These are phyloP conservation scores for Cataglyphis hispanica DNA, from an alignment of 1,140 invertebrate genomes.

Conservation along the genomic window DNA sequence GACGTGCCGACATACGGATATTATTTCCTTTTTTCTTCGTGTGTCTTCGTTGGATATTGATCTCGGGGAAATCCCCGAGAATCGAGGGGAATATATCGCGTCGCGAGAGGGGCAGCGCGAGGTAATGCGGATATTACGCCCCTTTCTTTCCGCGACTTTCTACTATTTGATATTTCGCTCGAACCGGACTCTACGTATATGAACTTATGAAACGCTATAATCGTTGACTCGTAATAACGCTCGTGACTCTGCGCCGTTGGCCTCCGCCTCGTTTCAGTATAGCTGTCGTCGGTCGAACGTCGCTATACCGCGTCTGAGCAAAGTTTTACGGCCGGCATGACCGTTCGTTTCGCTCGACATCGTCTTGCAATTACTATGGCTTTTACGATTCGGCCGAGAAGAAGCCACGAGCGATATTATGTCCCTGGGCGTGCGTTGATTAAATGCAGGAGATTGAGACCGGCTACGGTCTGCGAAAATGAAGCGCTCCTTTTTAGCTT, in stretches of 20 bases:
- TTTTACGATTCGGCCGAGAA: constrained; percentile 53
- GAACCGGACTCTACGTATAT: constrained; percentile 33
- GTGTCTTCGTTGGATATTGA: constrained; percentile 53
- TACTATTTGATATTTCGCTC: constrained; percentile 48
- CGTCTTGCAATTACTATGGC: constrained; percentile 52
- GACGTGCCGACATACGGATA: constrained; percentile 54
- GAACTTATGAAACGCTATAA: constrained; percentile 53
- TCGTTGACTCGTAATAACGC: constrained; percentile 53
- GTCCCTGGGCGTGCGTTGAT: constrained; percentile 37
- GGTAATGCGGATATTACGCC: constrained; percentile 53
- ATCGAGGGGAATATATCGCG: constrained; percentile 51
- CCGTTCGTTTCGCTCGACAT: constrained; percentile 41
- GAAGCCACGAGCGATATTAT: constrained; percentile 57
- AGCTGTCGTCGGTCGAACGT: background rate
- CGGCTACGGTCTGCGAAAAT: constrained; percentile 12
- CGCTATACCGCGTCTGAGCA: background rate
- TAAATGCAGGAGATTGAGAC: constrained; percentile 27
- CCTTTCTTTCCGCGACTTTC: constrained; percentile 40
- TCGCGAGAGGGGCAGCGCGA: constrained; percentile 20
- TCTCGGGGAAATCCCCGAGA: constrained; percentile 53
- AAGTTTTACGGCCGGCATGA: constrained; percentile 46
- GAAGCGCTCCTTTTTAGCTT: background rate
- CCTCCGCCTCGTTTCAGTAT: background rate
- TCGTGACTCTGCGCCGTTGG: constrained; percentile 1
- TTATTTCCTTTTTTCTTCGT: constrained; percentile 58